Evolutionary conservation across 2,797 vertebrate genomes (phyloP).

Genomic region (Phyllotis vaccarum): DNA sequence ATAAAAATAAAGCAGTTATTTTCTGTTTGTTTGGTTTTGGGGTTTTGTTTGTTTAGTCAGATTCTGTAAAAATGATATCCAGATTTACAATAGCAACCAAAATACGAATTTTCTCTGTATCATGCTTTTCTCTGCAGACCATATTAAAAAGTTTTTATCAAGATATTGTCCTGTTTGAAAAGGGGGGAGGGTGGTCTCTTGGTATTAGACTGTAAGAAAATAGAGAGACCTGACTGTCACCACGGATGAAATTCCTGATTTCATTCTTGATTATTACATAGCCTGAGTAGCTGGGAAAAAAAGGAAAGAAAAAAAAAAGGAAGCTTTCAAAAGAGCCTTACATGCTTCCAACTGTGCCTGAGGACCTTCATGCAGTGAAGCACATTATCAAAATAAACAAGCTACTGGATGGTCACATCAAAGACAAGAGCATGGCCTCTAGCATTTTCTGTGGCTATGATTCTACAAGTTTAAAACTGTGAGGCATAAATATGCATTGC

Average conservation of each 20-base stretch:
- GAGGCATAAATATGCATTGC: background rate
- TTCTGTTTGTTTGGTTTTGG: background rate
- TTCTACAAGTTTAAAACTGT: background rate
- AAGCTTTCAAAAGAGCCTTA: conserved; percentile 6
- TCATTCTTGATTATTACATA: background rate
- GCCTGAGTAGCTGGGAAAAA: background rate
- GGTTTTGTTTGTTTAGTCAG: background rate
- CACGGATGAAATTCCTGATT: background rate
- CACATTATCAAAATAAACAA: background rate
- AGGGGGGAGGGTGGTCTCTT: background rate
- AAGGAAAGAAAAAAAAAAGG: background rate
- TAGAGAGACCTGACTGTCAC: conserved; percentile 44
- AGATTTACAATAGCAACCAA: conserved; percentile 77
- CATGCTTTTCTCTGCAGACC: conserved; percentile 40
- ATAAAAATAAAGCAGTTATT: conserved; percentile 63
- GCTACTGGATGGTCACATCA: background rate
- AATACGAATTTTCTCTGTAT: conserved; percentile 10
- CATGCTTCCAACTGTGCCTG: background rate
- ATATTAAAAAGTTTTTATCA: conserved; percentile 53
- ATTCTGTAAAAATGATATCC: conserved; percentile 70
- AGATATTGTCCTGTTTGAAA: conserved; percentile 61
- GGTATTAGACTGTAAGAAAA: conserved; percentile 39
- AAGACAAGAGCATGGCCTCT: background rate
- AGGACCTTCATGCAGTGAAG: background rate
- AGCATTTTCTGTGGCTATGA: background rate